A percentile compares a stretch with the other conserved stretches of the same genome.
Conservation (phyloP, 2,113 vertebrate species). For the Lynx canadensis region DNA sequence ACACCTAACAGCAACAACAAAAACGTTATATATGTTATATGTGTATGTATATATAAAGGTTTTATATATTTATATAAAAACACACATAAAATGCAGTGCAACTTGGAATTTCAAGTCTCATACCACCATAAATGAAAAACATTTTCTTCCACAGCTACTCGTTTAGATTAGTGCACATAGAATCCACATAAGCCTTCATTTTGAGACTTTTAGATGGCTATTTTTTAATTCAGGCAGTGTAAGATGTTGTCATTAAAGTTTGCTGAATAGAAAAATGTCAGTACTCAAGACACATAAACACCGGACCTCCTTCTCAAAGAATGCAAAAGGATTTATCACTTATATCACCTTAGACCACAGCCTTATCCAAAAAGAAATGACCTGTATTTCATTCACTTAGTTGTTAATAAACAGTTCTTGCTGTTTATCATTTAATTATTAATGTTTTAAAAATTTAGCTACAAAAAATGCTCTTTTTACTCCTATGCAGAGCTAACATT, state of each 20-base stretch:
- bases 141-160: neutral
- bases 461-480: neutral
- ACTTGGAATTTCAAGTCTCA: constrained; percentile 17
- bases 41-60: neutral
- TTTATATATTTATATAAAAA: neutral
- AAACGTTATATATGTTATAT: neutral
- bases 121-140: constrained; percentile 32
- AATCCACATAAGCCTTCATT: neutral
- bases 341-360: neutral
- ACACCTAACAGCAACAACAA: neutral
- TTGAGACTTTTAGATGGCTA: constrained; percentile 20
- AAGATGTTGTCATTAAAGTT: neutral
- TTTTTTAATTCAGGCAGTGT: neutral
- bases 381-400: neutral
- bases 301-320: constrained; percentile 27
- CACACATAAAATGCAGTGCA: neutral
- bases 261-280: neutral
- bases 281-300: constrained; percentile 15
- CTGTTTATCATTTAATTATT: neutral
- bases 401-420: neutral
- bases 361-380: neutral
- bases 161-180: neutral
- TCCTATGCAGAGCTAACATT: neutral
- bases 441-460: constrained; percentile 20
- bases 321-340: neutral